A percentile compares a stretch with the other conserved stretches of the same genome.
These are phyloP conservation scores for Cyanoliseus patagonus DNA, from an alignment of 2,113 vertebrate species.

Conservation along the genomic window DNA sequence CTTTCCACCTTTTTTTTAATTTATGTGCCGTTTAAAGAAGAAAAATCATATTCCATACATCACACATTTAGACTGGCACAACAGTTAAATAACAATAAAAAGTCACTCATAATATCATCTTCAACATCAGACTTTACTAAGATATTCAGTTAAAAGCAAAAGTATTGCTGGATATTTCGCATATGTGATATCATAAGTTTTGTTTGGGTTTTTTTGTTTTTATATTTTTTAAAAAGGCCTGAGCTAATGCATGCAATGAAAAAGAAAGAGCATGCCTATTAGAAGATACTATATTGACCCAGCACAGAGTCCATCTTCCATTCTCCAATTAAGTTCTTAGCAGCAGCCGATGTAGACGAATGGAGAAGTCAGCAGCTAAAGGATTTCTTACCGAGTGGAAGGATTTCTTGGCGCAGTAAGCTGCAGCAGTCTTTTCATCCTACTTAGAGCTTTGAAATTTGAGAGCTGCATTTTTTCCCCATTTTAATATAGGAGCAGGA, in stretches of 20 bases:
- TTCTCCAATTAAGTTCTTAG: neutral
- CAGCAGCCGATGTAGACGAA: neutral
- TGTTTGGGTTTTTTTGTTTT: neutral
- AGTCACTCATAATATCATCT: neutral
- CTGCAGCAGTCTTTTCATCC: neutral
- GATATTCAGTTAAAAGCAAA: neutral
- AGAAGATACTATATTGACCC: neutral
- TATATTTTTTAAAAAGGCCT: neutral
- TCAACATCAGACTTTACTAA: neutral
- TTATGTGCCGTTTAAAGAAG: neutral
- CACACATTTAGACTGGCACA: neutral
- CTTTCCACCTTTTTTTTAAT: neutral
- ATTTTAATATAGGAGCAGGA: neutral
- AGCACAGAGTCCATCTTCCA: neutral
- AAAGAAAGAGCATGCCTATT: neutral
- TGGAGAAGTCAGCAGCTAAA: neutral
- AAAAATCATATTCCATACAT: neutral
- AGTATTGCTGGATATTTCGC: neutral
- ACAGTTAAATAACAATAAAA: neutral
- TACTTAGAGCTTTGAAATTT: neutral
- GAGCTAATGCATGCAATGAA: neutral
- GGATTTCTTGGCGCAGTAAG: neutral
- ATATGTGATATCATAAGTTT: fast-evolving
- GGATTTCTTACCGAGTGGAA: neutral
- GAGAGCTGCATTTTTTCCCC: neutral